Evolutionary conservation across 2,888 invertebrate genomes (phyloP).

Genomic region (Andrena camellia): DNA sequence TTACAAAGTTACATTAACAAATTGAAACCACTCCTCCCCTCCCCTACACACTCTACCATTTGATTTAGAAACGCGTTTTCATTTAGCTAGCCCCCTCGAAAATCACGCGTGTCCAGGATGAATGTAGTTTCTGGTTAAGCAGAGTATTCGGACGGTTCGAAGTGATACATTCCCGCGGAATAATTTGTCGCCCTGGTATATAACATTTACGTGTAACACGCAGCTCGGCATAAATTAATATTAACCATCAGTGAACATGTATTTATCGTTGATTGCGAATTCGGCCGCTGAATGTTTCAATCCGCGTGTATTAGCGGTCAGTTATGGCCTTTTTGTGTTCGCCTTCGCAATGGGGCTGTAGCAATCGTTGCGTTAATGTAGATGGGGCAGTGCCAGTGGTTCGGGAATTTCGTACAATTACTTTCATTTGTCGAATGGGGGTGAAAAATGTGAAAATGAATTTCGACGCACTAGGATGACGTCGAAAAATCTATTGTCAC

Average conservation of each 20-base stretch:
- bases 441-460: not conserved
- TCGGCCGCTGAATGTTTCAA: conserved; percentile 24
- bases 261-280: conserved; percentile 26
- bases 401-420: not conserved
- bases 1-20: conserved; percentile 10
- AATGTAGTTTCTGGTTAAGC: conserved; percentile 4
- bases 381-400: not conserved
- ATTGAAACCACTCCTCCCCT: not conserved
- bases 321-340: not conserved
- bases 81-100: not conserved
- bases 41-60: not conserved
- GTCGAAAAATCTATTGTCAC: no score
- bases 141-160: not conserved
- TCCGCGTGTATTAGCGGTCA: not conserved
- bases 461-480: not conserved
- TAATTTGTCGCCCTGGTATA: conserved; percentile 17
- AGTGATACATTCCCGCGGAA: conserved; percentile 17
- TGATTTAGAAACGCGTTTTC: conserved; percentile 1
- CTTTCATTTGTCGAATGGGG: not conserved
- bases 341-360: not conserved
- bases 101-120: conserved; percentile 3
- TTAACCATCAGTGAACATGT: conserved; percentile 29
- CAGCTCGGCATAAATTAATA: conserved; percentile 38
- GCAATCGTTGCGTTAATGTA: not conserved
- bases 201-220: not conserved